A percentile compares a stretch with the other conserved stretches of the same genome.
Evolutionary conservation across 1,140 invertebrate genomes (phyloP).

Genomic region (Planococcus citri): DNA sequence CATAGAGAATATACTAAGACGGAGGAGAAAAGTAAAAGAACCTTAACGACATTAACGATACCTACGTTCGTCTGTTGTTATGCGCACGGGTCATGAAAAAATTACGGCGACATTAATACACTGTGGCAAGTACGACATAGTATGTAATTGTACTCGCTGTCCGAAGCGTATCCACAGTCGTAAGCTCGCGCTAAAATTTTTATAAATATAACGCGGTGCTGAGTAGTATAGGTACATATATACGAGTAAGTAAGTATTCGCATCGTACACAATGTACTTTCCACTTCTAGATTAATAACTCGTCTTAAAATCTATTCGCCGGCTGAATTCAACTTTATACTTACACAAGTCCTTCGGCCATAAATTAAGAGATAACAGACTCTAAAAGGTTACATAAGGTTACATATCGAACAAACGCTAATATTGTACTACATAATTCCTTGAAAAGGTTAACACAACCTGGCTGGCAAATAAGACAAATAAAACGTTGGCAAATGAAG

Average conservation of each 20-base stretch:
- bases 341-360: conserved; percentile 9
- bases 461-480: conserved; percentile 15
- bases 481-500: conserved; percentile 16
- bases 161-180: too few species aligned
- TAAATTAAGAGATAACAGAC: conserved; percentile 16
- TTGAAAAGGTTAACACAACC: not conserved
- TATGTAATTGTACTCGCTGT: too few species aligned
- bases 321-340: not conserved
- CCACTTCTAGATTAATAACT: conserved; percentile 7
- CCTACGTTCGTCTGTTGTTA: too few species aligned
- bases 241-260: too few species aligned
- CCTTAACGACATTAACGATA: too few species aligned
- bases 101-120: not conserved
- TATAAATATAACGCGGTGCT: conserved; percentile 8
- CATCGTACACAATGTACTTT: conserved; percentile 2
- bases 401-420: conserved; percentile 16
- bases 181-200: too few species aligned
- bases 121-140: not conserved
- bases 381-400: conserved; percentile 8
- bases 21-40: not conserved
- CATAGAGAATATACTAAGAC: too few species aligned
- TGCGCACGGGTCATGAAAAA: not conserved
- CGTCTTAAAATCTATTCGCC: not conserved
- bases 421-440: conserved; percentile 17
- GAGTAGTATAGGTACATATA: too few species aligned